Evolutionary conservation across 1,140 invertebrate species (phyloP).

Genomic region (Parapsyche elsis): DNA sequence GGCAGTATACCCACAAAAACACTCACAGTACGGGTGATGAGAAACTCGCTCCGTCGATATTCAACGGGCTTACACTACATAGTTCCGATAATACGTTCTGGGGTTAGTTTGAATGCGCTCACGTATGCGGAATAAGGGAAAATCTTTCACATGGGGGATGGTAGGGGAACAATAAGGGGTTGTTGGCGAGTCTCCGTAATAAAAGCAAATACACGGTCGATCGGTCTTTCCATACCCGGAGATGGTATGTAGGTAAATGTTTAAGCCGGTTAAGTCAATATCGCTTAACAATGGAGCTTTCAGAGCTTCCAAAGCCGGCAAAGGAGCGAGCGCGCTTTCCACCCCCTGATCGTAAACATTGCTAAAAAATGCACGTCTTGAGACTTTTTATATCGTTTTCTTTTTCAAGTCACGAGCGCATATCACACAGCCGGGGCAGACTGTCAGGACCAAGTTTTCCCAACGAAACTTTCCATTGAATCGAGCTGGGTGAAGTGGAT

Average conservation of each 20-base stretch:
- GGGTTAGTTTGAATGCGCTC: neutral
- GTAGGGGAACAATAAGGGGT: neutral
- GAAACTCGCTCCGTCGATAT: no score
- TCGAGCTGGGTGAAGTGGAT: slow-evolving; percentile 4
- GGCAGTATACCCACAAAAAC: no score
- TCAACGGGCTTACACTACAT: no score
- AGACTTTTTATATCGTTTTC: slow-evolving; percentile 43
- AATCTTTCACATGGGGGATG: neutral
- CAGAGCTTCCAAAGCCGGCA: neutral
- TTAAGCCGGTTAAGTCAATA: slow-evolving; percentile 40
- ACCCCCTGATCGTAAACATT: slow-evolving; percentile 38
- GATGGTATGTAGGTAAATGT: slow-evolving; percentile 35
- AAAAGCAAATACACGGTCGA: slow-evolving; percentile 35
- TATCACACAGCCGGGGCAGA: slow-evolving; percentile 40
- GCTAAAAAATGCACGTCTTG: slow-evolving; percentile 45
- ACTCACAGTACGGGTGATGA: no score
- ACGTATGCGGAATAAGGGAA: slow-evolving; percentile 9
- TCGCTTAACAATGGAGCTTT: neutral
- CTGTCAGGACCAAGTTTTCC: slow-evolving; percentile 43
- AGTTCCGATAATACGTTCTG: neutral
- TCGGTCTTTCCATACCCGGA: slow-evolving; percentile 13
- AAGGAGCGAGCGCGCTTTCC: no score
- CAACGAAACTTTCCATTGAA: slow-evolving; percentile 40
- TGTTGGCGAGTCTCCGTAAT: neutral
- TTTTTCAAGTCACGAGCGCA: slow-evolving; percentile 45